Conservation (phyloP, 2,797 vertebrate species). For the Pelochelys cantorii region DNA sequence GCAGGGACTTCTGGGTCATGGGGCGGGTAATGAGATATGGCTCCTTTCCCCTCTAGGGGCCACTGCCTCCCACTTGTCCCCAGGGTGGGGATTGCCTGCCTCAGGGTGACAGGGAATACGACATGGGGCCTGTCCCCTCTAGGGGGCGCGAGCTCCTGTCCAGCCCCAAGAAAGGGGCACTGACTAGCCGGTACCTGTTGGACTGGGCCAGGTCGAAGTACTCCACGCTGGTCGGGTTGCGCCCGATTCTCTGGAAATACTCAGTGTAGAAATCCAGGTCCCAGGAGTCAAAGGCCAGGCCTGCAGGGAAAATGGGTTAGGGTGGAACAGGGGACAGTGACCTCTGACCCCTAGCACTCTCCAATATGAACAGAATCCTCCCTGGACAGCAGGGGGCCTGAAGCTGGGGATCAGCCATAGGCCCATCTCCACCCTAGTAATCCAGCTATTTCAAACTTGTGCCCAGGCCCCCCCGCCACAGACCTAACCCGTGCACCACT, state of each 20-base stretch:
- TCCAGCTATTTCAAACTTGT: too few species aligned
- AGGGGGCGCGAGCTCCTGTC: not conserved
- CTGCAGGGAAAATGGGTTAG: slow-evolving; percentile 67
- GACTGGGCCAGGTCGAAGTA: slow-evolving; percentile 95
- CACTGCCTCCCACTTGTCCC: accelerated
- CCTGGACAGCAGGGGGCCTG: too few species aligned
- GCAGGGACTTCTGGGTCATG: accelerated
- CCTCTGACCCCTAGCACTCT: not conserved
- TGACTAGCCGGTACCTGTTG: slow-evolving; percentile 84
- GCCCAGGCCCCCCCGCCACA: too few species aligned
- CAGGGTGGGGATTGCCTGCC: too few species aligned
- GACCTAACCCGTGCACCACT: not conserved
- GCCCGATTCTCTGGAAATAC: slow-evolving; percentile 86
- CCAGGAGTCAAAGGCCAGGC: slow-evolving; percentile 92
- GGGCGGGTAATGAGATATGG: not conserved
- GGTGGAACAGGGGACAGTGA: not conserved
- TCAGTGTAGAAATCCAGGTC: slow-evolving; percentile 92
- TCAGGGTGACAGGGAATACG: not conserved
- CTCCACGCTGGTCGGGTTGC: slow-evolving; percentile 93
- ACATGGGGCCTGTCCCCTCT: too few species aligned
- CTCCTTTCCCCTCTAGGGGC: too few species aligned
- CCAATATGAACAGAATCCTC: too few species aligned
- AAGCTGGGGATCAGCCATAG: not conserved
- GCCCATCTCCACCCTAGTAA: too few species aligned
- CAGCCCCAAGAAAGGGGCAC: too few species aligned